These are phyloP conservation scores for Lamprologus tigripictilis DNA, from an alignment of 2,113 vertebrate species.

Conservation along the genomic window DNA sequence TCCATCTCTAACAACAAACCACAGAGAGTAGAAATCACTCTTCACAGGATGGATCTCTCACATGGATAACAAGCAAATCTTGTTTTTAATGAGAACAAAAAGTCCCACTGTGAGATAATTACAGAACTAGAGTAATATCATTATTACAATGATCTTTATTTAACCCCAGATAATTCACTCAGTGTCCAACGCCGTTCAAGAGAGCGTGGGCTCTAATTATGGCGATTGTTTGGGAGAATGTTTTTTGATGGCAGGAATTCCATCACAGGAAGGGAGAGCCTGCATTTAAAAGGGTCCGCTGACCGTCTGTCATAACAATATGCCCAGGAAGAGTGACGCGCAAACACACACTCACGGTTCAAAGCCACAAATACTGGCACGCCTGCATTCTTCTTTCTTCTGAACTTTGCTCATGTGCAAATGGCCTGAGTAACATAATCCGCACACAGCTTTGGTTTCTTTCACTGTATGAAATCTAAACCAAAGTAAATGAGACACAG, in stretches of 20 bases:
- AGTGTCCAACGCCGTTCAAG: not conserved
- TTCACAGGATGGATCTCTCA: not conserved
- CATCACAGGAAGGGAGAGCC: constrained; percentile 50
- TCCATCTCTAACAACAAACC: not conserved
- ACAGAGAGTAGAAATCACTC: not conserved
- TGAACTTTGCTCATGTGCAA: not conserved
- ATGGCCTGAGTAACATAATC: constrained; percentile 1
- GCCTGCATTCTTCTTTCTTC: not conserved
- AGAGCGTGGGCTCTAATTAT: not conserved
- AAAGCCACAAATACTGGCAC: not conserved
- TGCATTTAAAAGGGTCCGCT: not conserved
- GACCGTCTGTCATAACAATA: constrained; percentile 3
- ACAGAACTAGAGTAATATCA: not conserved
- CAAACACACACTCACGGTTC: not conserved
- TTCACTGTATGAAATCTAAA: not conserved
- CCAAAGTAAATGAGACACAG: not conserved
- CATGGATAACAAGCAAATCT: not conserved
- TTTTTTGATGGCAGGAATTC: constrained; percentile 31
- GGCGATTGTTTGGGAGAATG: not conserved
- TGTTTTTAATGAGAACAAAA: not conserved
- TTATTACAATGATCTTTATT: not conserved
- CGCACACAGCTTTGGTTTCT: not conserved
- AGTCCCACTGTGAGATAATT: not conserved
- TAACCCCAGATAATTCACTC: not conserved
- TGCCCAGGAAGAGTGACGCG: not conserved